Conservation (phyloP, 2,113 vertebrate species). For the Hydrolagus affinis region DNA sequence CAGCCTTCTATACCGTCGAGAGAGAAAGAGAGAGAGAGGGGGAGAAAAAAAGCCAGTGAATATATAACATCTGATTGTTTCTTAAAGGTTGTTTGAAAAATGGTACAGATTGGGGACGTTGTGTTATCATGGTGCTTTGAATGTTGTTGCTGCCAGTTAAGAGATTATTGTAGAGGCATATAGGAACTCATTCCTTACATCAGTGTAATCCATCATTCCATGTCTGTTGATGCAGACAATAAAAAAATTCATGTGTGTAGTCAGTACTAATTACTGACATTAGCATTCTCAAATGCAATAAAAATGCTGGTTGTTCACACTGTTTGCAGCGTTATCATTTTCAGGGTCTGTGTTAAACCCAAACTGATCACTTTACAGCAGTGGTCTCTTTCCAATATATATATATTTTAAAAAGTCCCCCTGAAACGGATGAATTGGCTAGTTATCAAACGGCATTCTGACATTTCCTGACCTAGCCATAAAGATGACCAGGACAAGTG, state of each 20-base stretch:
- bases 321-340: constrained; percentile 61
- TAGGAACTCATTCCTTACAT: constrained; percentile 84
- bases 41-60: constrained; percentile 35
- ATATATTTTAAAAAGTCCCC: constrained; percentile 68
- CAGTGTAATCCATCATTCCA: constrained; percentile 89
- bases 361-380: constrained; percentile 69
- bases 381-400: constrained; percentile 67
- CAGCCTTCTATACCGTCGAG: constrained; percentile 49
- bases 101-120: constrained; percentile 53
- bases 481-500: constrained; percentile 71
- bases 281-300: constrained; percentile 97
- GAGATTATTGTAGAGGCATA: constrained; percentile 62
- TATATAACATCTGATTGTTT: constrained; percentile 22
- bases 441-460: constrained; percentile 70
- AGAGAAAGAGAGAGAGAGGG: constrained; percentile 37
- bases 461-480: constrained; percentile 63
- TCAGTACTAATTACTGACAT: constrained; percentile 82
- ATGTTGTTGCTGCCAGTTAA: constrained; percentile 68
- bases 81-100: constrained; percentile 43
- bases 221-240: constrained; percentile 86
- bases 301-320: constrained; percentile 91
- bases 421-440: constrained; percentile 71
- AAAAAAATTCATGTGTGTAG: constrained; percentile 76
- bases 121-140: constrained; percentile 66
- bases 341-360: constrained; percentile 59